Percentiles rank a stretch among this genome's conserved stretches.
phyloP scores from a whole-genome alignment of 1,140 invertebrate genomes.

The Neotoxoptera formosana region DNA sequence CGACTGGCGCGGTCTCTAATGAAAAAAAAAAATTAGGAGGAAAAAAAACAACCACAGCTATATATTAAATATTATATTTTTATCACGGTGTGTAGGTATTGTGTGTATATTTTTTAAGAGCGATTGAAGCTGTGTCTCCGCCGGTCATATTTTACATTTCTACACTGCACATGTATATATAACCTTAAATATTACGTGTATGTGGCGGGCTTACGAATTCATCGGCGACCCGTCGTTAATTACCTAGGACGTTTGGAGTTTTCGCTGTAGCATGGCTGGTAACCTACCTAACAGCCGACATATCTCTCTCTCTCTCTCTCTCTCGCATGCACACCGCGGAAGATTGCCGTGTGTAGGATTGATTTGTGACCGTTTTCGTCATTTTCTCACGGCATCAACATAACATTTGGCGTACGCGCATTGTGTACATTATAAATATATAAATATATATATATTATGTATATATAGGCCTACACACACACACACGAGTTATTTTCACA shows the following conservation, averaged over 20 bases:
- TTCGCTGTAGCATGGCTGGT: background rate
- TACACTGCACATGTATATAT: background rate
- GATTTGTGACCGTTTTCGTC: conserved; percentile 57
- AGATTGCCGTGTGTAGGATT: conserved; percentile 39
- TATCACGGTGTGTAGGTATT: background rate
- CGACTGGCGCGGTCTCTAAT: background rate
- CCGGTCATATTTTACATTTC: background rate
- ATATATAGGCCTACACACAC: conserved; percentile 1
- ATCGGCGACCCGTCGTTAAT: background rate
- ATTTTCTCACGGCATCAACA: conserved; percentile 53
- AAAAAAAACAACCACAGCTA: background rate
- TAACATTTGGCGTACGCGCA: background rate
- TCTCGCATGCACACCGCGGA: background rate
- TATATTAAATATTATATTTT: background rate
- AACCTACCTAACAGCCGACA: no score
- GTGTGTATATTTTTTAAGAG: background rate
- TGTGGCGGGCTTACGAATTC: background rate
- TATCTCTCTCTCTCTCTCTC: no score
- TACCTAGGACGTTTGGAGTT: background rate
- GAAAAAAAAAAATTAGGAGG: background rate
- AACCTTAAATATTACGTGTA: background rate
- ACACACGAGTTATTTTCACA: conserved; percentile 25
- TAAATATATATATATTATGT: background rate
- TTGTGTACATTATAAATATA: background rate
- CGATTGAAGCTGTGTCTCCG: background rate